Evolutionary conservation across 2,113 vertebrate genomes (phyloP), one percentile per base, ranked within the genome.

Genomic region (Balaeniceps rex): DNA sequence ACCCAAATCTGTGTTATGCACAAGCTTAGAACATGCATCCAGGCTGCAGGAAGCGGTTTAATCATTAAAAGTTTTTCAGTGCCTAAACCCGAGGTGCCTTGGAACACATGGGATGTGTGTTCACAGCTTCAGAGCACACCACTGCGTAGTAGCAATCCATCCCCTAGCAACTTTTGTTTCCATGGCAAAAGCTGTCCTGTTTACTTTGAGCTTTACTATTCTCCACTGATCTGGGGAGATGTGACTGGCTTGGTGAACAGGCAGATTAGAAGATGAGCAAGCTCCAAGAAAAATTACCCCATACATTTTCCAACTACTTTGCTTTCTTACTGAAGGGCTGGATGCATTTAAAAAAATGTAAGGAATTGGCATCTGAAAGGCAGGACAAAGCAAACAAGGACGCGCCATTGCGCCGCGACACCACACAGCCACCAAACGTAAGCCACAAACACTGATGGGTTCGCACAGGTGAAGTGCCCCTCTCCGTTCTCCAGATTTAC

Each of bases 91-190:
- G 4, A 64, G 57, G 38, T 76, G 51, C 63, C 36, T 24, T 9
- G 80, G 84, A 95, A 85, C 49, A 83, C 3, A 42, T 40, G 90
- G 83, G 97, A 72, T 75, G 58, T 36, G 87, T 11, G 76, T 78
- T 76, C 93, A 77, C 89, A 89, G 95, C 87, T 84, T 81, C 85
- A 75, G 81, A 92, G 90, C 84, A 46, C 86, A 44, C 91, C 94
- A 83, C 87, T 83, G 84, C 55, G 4, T 51, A 94, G 77, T 68
- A 83, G 92, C 80, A 55, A 95, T 82, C 82, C 87, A 94, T 94
- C 91, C 97, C 94, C 86, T 95, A 95, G 96, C 95, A 96, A 96
- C 71, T 92, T 97, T 96, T 71, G 95, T 97, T 96, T 93, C 96
- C 96, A 96, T 96, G 64, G 82, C 52, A 93, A 92, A 97, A 83